Conservation (phyloP, 2,888 invertebrate species). For the Plagodis pulveraria region DNA sequence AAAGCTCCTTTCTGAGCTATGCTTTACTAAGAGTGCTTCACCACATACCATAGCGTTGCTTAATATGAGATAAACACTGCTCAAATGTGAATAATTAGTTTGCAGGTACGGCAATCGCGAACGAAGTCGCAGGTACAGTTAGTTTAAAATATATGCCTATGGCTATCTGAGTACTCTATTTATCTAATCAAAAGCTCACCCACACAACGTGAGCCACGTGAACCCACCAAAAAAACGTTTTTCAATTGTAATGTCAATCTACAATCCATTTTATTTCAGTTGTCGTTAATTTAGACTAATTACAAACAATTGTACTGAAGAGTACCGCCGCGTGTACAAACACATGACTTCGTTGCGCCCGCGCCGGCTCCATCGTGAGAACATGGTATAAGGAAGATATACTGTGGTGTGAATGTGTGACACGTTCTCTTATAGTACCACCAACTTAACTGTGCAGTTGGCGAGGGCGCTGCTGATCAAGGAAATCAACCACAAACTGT, state of each 20-base stretch:
- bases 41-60: too few species aligned
- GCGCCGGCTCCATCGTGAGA: constrained; percentile 1
- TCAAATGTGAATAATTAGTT: too few species aligned
- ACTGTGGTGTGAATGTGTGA: neutral
- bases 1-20: too few species aligned
- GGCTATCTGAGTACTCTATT: too few species aligned
- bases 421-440: neutral
- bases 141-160: too few species aligned
- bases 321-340: constrained; percentile 13
- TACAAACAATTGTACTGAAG: constrained; percentile 21
- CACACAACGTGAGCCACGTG: neutral
- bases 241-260: constrained; percentile 2
- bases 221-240: neutral
- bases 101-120: too few species aligned
- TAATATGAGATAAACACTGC: too few species aligned
- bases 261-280: constrained; percentile 10
- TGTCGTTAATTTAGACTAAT: constrained; percentile 21
- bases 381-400: neutral
- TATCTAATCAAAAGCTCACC: neutral
- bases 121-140: too few species aligned
- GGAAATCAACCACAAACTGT: too few species aligned
- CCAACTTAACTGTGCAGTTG: too few species aligned
- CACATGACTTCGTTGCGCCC: constrained; percentile 9
- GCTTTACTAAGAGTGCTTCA: too few species aligned
- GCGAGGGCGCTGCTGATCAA: too few species aligned